A percentile compares a stretch with the other conserved stretches of the same genome.
These are phyloP conservation scores for Taxidea taxus DNA, from an alignment of 2,113 vertebrate genomes.

Conservation along the genomic window DNA sequence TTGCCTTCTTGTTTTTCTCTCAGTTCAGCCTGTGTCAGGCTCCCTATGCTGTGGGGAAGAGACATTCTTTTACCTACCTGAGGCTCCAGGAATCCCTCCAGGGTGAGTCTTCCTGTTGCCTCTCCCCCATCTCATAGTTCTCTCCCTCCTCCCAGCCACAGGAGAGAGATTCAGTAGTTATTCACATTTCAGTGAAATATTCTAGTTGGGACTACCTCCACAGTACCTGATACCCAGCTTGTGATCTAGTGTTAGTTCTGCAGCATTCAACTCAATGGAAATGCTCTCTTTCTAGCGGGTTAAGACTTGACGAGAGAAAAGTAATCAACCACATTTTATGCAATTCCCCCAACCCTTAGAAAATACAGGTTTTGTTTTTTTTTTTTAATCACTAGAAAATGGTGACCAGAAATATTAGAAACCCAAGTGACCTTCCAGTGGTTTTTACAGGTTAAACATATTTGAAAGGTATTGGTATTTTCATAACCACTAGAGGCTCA, in stretches of 20 bases:
- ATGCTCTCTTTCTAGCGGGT: background rate
- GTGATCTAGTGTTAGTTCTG: background rate
- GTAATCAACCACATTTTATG: background rate
- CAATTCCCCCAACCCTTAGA: background rate
- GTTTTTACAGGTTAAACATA: slow-evolving; percentile 29
- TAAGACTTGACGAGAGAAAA: background rate
- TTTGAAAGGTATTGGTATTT: slow-evolving; percentile 25
- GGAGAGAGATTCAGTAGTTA: background rate
- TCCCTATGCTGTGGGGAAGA: background rate
- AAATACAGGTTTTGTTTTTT: background rate
- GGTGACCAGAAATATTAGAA: background rate
- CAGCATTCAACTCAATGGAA: background rate
- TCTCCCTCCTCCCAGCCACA: background rate
- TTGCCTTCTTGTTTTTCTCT: background rate
- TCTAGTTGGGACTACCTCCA: background rate
- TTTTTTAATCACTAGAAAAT: background rate
- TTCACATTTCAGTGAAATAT: background rate
- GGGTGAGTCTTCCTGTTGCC: background rate
- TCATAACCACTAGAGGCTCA: background rate
- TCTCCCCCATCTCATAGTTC: background rate
- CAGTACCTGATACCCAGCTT: background rate
- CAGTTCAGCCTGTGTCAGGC: background rate
- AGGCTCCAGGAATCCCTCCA: background rate
- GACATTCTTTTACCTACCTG: background rate
- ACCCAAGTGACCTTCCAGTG: background rate